Evolutionary conservation across 2,113 vertebrate genomes (phyloP).

Genomic region (Columba janthina): DNA sequence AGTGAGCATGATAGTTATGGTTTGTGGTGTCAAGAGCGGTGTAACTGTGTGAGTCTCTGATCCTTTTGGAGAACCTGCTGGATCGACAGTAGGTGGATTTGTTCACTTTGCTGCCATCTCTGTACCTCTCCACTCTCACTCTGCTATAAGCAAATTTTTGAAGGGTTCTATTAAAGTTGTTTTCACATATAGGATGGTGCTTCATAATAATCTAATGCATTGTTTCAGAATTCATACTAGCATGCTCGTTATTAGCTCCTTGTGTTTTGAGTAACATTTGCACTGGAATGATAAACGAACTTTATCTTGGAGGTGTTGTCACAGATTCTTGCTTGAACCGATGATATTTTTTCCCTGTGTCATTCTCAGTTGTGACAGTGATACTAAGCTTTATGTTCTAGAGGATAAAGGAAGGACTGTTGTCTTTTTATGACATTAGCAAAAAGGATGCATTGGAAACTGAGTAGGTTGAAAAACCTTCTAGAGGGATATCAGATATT

Average conservation of each 20-base stretch:
- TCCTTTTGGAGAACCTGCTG: not conserved
- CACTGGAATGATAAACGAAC: not conserved
- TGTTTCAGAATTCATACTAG: not conserved
- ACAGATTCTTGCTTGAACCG: not conserved
- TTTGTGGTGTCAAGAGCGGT: not conserved
- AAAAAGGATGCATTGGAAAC: not conserved
- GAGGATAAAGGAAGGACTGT: not conserved
- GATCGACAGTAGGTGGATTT: not conserved
- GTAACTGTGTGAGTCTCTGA: not conserved
- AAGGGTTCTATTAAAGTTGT: not conserved
- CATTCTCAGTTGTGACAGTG: not conserved
- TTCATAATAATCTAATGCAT: not conserved
- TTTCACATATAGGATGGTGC: not conserved
- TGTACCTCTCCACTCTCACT: not conserved
- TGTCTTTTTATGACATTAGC: not conserved
- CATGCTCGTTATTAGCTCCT: not conserved
- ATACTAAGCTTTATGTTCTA: not conserved
- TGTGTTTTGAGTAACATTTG: not conserved
- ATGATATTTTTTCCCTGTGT: not conserved
- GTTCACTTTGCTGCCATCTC: not conserved
- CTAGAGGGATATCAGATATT: not conserved
- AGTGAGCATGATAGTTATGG: not conserved
- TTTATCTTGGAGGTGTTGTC: not conserved
- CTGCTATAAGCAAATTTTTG: not conserved
- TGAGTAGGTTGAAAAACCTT: not conserved